A percentile compares a stretch with the other conserved stretches of the same genome.
These are phyloP conservation scores for Sabellastarte sp. DNA, from an alignment of 2,888 invertebrate genomes.

Conservation along the genomic window DNA sequence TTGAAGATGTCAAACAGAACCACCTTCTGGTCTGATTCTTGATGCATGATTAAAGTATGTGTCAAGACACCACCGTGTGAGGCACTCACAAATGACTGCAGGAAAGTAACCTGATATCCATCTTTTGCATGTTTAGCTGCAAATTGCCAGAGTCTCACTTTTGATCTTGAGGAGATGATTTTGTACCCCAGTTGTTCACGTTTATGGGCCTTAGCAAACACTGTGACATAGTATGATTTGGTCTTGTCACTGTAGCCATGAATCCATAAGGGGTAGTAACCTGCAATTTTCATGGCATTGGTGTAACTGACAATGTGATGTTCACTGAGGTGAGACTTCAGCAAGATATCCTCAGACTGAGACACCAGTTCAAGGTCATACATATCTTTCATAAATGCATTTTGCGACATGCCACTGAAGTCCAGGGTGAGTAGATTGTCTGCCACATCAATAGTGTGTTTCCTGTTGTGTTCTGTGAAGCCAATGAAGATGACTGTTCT, in stretches of 20 bases:
- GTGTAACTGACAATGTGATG: slow-evolving; percentile 44
- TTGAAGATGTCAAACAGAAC: not conserved
- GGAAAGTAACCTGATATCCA: slow-evolving; percentile 44
- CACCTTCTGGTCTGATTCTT: not conserved
- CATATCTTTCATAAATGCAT: slow-evolving; percentile 37
- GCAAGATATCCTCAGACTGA: slow-evolving; percentile 28
- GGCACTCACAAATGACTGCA: slow-evolving; percentile 46
- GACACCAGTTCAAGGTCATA: slow-evolving; percentile 34
- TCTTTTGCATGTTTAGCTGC: slow-evolving; percentile 1
- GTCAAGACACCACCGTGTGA: slow-evolving; percentile 35
- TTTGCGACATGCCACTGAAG: slow-evolving; percentile 10
- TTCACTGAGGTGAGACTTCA: slow-evolving; percentile 42
- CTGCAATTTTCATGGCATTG: slow-evolving; percentile 37
- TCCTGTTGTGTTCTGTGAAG: slow-evolving; percentile 16
- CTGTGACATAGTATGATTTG: slow-evolving; percentile 39
- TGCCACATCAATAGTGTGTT: not conserved
- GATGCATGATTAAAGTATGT: slow-evolving; percentile 42
- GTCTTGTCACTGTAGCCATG: slow-evolving; percentile 37
- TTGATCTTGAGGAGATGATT: not conserved
- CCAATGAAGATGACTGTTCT: slow-evolving; percentile 40
- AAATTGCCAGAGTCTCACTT: not conserved
- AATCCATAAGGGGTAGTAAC: slow-evolving; percentile 43
- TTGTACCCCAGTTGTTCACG: not conserved
- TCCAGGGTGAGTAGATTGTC: not conserved
- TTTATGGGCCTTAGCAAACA: slow-evolving; percentile 26